Conservation (phyloP, 2,797 vertebrate species). For the Lutjanus argentimaculatus region DNA sequence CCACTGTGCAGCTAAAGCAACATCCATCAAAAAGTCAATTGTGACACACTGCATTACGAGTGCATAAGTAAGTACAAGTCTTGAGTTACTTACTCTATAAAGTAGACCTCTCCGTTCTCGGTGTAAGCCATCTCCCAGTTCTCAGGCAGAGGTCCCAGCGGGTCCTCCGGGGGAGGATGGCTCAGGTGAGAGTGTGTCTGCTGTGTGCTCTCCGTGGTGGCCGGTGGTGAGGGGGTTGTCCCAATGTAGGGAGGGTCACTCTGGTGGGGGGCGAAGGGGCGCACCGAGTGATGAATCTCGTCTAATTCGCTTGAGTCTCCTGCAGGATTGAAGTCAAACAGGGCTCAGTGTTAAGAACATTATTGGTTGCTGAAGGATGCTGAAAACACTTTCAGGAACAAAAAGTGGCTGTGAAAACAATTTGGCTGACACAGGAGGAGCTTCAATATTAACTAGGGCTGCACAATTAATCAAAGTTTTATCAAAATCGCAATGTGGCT, state of each 20-base stretch:
- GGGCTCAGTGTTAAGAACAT: neutral
- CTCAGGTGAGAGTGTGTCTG: constrained; percentile 93
- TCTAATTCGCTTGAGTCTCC: constrained; percentile 97
- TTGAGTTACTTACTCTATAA: constrained; percentile 92
- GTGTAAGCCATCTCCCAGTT: constrained; percentile 99
- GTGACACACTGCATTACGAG: neutral
- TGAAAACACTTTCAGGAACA: constrained; percentile 1
- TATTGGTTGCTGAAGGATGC: neutral
- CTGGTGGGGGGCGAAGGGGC: constrained; percentile 81
- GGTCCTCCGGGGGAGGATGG: constrained; percentile 95
- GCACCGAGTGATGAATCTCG: constrained; percentile 86
- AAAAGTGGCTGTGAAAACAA: neutral
- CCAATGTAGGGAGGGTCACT: constrained; percentile 82
- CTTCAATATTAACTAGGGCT: neutral
- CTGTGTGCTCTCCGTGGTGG: constrained; percentile 98
- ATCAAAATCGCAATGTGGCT: too few species aligned
- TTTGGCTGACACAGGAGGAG: neutral
- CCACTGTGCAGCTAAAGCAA: neutral
- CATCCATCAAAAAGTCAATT: neutral
- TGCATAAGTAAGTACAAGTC: neutral
- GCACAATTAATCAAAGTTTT: too few species aligned
- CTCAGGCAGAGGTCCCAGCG: constrained; percentile 95
- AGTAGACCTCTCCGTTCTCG: constrained; percentile 99
- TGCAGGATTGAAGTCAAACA: constrained; percentile 59
- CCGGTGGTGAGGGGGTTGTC: constrained; percentile 86